These are phyloP conservation scores for Chrysopilus asiliformis DNA, from an alignment of 2,888 invertebrate genomes.

Conservation along the genomic window DNA sequence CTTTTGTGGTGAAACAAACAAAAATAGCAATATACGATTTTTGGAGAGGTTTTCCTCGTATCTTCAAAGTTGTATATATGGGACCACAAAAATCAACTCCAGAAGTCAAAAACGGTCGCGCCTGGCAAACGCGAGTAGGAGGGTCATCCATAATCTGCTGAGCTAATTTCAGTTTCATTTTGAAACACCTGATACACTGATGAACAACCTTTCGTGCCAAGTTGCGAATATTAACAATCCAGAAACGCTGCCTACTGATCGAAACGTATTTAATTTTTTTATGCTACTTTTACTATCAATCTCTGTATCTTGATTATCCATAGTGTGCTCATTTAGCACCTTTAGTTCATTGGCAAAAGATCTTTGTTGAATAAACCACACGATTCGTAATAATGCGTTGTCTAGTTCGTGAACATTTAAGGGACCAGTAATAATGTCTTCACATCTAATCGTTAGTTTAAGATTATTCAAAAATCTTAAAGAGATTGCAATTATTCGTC, in stretches of 20 bases:
- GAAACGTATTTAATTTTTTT: slow-evolving; percentile 3
- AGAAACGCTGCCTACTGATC: slow-evolving; percentile 15
- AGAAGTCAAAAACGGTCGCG: slow-evolving; percentile 8
- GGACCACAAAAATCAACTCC: slow-evolving; percentile 12
- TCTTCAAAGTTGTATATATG: slow-evolving; percentile 5
- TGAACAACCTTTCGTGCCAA: slow-evolving; percentile 11
- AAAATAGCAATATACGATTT: too few species aligned
- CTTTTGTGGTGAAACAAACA: too few species aligned
- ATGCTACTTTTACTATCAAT: background rate
- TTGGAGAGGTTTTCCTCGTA: slow-evolving; percentile 7
- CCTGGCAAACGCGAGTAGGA: slow-evolving; percentile 6
- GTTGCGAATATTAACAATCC: slow-evolving; percentile 16
- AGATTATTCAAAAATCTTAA: too few species aligned
- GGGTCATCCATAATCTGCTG: slow-evolving; percentile 20
- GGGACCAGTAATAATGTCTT: too few species aligned
- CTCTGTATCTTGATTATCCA: too few species aligned
- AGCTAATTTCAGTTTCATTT: slow-evolving; percentile 10
- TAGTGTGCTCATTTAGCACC: too few species aligned
- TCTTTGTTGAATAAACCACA: too few species aligned
- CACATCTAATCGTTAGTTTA: too few species aligned
- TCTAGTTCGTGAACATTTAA: too few species aligned
- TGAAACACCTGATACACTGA: slow-evolving; percentile 13
- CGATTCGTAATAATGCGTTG: too few species aligned
- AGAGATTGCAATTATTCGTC: too few species aligned
- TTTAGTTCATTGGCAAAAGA: too few species aligned